Evolutionary conservation across 2,797 vertebrate genomes (phyloP).

Genomic region (Choloepus didactylus): DNA sequence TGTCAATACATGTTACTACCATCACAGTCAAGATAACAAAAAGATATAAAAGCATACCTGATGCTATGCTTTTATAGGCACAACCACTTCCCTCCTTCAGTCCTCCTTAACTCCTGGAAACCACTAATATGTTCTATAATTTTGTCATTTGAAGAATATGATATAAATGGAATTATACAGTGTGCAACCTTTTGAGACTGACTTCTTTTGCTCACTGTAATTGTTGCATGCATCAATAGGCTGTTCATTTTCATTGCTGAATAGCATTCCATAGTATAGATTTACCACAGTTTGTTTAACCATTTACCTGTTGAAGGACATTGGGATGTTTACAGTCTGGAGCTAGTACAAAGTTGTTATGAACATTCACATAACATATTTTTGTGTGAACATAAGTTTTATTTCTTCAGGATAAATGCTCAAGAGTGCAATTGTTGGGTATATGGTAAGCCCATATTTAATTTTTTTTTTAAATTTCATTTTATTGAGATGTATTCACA

Average conservation of each 20-base stretch:
- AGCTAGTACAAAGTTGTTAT: neutral
- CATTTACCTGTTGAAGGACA: neutral
- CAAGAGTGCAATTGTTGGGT: neutral
- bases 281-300: neutral
- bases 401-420: neutral
- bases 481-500: too few species aligned
- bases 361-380: neutral
- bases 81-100: neutral
- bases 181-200: neutral
- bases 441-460: neutral
- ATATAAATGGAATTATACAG: neutral
- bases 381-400: neutral
- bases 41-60: neutral
- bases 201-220: neutral
- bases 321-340: neutral
- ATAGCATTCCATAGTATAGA: neutral
- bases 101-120: neutral
- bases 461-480: too few species aligned
- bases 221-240: neutral
- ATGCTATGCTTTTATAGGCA: neutral
- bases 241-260: neutral
- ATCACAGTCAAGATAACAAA: neutral
- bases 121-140: neutral
- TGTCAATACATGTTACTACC: neutral
- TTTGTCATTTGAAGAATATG: neutral